phyloP scores from a whole-genome alignment of 2,113 vertebrate genomes.

The Neodon shergylaensis region DNA sequence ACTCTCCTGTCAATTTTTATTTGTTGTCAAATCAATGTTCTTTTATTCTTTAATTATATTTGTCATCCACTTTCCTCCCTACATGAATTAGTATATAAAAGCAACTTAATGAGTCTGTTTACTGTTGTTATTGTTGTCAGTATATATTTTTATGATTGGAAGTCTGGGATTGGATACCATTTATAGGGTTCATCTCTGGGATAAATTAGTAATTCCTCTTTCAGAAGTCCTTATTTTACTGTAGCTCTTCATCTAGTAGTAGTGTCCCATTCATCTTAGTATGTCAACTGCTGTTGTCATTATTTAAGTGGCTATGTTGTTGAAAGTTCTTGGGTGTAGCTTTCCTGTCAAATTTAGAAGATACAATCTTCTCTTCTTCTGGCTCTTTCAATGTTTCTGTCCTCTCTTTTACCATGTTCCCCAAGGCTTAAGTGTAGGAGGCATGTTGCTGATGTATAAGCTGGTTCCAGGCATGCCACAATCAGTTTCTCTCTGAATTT shows the following conservation, averaged over 20 bases:
- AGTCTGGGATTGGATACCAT: too few species aligned
- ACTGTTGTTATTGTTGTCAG: neutral
- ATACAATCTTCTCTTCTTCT: too few species aligned
- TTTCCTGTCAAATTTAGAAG: neutral
- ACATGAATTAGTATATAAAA: neutral
- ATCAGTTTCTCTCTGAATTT: neutral
- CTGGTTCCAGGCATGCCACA: accelerated
- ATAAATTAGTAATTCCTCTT: neutral
- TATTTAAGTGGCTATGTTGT: neutral
- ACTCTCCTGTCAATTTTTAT: neutral
- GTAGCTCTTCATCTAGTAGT: neutral
- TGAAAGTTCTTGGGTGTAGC: neutral
- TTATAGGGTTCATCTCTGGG: too few species aligned
- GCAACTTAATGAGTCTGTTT: neutral
- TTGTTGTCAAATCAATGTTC: neutral
- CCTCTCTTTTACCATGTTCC: too few species aligned
- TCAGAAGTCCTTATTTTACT: neutral
- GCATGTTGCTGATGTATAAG: neutral
- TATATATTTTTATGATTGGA: neutral
- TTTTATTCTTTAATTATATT: neutral
- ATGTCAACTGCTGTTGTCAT: neutral
- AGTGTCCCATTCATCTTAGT: too few species aligned
- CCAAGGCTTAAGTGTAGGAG: neutral
- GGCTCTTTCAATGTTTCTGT: neutral
- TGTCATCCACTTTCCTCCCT: neutral